Evolutionary conservation across 2,888 invertebrate genomes (phyloP).

Genomic region (Lasioglossum calceatum): DNA sequence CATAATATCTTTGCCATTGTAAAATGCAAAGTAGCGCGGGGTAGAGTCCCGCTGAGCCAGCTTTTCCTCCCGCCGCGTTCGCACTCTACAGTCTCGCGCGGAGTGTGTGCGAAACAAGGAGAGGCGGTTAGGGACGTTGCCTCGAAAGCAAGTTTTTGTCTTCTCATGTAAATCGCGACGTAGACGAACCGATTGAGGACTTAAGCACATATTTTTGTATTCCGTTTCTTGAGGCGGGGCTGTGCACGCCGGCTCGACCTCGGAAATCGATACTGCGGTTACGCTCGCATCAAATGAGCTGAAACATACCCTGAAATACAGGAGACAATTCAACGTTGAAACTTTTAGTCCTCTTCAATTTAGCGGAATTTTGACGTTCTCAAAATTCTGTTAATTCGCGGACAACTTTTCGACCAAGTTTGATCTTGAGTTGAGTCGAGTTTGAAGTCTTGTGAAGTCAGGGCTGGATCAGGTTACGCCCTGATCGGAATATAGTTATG

Average conservation of each 20-base stretch:
- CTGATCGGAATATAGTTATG: too few species aligned
- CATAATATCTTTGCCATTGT: conserved; percentile 82
- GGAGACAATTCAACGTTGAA: neutral
- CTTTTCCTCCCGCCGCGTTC: conserved; percentile 76
- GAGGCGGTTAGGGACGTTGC: conserved; percentile 41
- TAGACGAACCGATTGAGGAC: conserved; percentile 74
- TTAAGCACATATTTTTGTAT: conserved; percentile 76
- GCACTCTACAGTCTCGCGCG: conserved; percentile 59
- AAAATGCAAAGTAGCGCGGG: conserved; percentile 80
- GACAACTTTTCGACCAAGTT: neutral
- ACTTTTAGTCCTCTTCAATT: neutral
- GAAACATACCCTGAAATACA: too few species aligned
- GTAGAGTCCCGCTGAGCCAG: conserved; percentile 76
- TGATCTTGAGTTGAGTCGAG: neutral
- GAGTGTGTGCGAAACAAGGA: conserved; percentile 46
- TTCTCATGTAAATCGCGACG: conserved; percentile 79
- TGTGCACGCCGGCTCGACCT: neutral
- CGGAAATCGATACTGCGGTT: conserved; percentile 46
- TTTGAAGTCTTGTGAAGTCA: neutral
- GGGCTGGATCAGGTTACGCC: too few species aligned
- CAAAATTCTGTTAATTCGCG: neutral
- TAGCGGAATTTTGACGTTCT: neutral
- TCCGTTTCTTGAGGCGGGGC: conserved; percentile 52
- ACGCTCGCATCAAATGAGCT: conserved; percentile 3
- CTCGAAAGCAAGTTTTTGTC: conserved; percentile 77